Conservation (phyloP, 2,113 vertebrate genomes). For the Donacobius atricapilla region DNA sequence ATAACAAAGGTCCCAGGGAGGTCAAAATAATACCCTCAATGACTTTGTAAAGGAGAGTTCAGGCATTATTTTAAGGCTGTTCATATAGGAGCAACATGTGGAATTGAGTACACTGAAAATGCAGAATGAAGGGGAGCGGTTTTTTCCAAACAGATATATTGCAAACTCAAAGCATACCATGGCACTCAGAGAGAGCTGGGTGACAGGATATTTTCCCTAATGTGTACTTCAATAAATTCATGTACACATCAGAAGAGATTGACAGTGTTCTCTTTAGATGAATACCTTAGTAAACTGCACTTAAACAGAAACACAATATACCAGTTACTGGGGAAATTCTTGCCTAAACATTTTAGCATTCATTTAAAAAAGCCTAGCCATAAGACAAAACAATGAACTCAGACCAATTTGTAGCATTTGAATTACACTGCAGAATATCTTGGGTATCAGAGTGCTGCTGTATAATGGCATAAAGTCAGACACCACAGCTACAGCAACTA, state of each 20-base stretch:
- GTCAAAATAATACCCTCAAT: background rate
- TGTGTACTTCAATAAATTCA: constrained; percentile 11
- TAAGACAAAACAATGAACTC: constrained; percentile 1
- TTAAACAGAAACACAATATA: constrained; percentile 26
- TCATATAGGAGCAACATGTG: background rate
- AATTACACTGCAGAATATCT: background rate
- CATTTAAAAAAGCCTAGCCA: constrained; percentile 3
- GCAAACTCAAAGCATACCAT: background rate
- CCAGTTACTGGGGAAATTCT: constrained; percentile 10
- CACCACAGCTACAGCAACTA: background rate
- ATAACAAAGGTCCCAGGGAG: background rate
- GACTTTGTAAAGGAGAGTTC: background rate
- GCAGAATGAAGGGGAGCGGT: background rate
- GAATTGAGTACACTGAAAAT: background rate
- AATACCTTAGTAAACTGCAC: background rate
- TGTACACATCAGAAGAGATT: background rate
- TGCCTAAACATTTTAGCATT: background rate
- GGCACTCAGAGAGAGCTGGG: background rate
- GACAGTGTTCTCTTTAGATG: background rate
- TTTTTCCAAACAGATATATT: background rate
- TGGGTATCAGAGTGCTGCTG: background rate
- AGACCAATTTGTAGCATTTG: background rate
- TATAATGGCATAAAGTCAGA: background rate
- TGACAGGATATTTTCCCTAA: background rate
- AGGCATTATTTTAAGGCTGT: background rate